Conservation (phyloP, 2,797 vertebrate genomes). For the Pipistrellus kuhlii region DNA sequence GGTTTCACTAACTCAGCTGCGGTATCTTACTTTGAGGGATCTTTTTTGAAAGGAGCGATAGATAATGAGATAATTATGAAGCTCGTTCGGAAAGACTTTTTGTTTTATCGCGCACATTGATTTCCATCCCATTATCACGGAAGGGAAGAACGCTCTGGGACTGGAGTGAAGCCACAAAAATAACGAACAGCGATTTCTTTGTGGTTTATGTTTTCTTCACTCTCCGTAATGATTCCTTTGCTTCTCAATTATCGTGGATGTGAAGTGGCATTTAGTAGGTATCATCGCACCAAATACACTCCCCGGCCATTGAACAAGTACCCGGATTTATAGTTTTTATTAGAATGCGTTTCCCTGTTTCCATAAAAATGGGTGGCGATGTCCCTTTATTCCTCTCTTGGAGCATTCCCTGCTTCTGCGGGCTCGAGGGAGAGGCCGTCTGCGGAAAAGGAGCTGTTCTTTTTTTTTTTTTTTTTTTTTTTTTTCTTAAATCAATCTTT, state of each 20-base stretch:
- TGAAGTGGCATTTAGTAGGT: conserved; percentile 66
- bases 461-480: too few species aligned
- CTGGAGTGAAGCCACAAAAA: conserved; percentile 50
- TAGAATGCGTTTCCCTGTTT: neutral
- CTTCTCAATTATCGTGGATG: conserved; percentile 71
- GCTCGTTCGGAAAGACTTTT: conserved; percentile 65
- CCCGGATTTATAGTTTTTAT: conserved; percentile 61
- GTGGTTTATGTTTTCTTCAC: conserved; percentile 68
- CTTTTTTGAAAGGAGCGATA: conserved; percentile 46
- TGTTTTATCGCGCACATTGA: conserved; percentile 52
- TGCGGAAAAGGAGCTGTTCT: neutral
- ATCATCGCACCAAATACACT: conserved; percentile 50
- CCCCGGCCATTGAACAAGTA: conserved; percentile 57
- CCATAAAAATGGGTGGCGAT: neutral
- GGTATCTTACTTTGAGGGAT: neutral
- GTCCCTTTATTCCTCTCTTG: neutral
- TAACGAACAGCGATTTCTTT: conserved; percentile 69
- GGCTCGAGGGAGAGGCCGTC: neutral
- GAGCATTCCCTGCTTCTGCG: neutral
- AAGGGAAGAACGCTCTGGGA: conserved; percentile 29
- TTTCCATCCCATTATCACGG: conserved; percentile 69
- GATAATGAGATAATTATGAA: conserved; percentile 75
- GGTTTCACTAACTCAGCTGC: neutral
- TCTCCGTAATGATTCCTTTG: conserved; percentile 58
- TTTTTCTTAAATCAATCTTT: too few species aligned